These are phyloP conservation scores for Schizopygopsis pylzovi DNA, from an alignment of 2,797 vertebrate species.

Conservation along the genomic window DNA sequence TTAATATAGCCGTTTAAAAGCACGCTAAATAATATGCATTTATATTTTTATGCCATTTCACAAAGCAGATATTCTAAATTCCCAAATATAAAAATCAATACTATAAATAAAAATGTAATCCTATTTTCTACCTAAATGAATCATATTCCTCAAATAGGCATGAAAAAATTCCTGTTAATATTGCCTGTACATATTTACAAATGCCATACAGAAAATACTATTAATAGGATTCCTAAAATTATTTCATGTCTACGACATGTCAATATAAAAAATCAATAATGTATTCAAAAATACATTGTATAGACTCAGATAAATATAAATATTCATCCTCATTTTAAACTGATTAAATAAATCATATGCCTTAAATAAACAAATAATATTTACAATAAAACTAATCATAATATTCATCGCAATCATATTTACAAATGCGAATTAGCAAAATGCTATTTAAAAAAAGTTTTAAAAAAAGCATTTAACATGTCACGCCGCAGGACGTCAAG, in stretches of 20 bases:
- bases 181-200: background rate
- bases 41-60: background rate
- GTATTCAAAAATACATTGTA: background rate
- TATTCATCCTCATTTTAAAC: background rate
- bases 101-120: background rate
- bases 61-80: background rate
- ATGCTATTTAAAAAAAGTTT: no score
- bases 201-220: background rate
- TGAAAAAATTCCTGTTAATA: background rate
- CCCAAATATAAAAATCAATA: background rate
- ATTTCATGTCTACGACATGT: background rate
- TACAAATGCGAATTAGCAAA: background rate
- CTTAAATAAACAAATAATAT: background rate
- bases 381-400: background rate
- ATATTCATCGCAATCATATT: background rate
- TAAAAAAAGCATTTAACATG: no score
- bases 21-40: background rate
- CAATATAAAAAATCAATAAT: background rate
- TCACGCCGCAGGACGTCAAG: background rate
- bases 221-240: no score
- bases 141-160: background rate
- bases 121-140: background rate
- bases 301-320: background rate
- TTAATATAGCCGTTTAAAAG: background rate
- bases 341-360: background rate